Evolutionary conservation across 2,888 invertebrate species (phyloP), one percentile per base, ranked within the genome.

Genomic region (Zygothrica quintamaculata): DNA sequence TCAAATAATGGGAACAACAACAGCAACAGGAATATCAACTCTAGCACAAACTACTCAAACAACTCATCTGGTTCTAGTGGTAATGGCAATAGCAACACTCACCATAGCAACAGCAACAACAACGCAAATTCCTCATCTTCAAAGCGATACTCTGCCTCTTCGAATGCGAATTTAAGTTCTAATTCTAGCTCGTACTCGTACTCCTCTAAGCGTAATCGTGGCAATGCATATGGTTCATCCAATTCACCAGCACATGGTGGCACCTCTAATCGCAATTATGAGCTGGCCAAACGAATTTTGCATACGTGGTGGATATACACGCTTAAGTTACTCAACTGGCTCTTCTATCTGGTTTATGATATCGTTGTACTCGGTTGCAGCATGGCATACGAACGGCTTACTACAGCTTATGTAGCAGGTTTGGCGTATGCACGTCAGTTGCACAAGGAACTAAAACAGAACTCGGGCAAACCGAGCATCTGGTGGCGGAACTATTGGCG

Each of bases 261-360:
- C 22, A 18, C 58, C 22, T 55, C 78, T 15, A 92, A 92, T 79
- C 93, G 92, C 74, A 89, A 91, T 68, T 90, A 93, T 92, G 91
- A 93, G 92, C 67, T 89, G 77, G 88, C 71, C 86, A 84, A 85
- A 89, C 92, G 89, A 62, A 89, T 82, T 77, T 91, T 88, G 90
- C 92, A 93, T 62, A 92, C 92, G 58, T 94, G 94, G 93, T 92
- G 92, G 7, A 92, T 92, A 37, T 93, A 92, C 0, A 92, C 93
- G 4, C 91, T 93, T 89, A 93, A 92, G 81, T 93, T 96, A 57
- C 90, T 95, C 55, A 92, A 94, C 58, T 97, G 97, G 97, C 93
- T 97, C 60, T 92, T 95, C 70, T 94, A 95, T 91, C 92, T 97
- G 77, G 93, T 97, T 16, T 95, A 94, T 18, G 96, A 97, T 90